Percentiles rank a stretch among this genome's conserved stretches.
Evolutionary conservation across 2,113 vertebrate species (phyloP).

Genomic region (Ranitomeya variabilis): DNA sequence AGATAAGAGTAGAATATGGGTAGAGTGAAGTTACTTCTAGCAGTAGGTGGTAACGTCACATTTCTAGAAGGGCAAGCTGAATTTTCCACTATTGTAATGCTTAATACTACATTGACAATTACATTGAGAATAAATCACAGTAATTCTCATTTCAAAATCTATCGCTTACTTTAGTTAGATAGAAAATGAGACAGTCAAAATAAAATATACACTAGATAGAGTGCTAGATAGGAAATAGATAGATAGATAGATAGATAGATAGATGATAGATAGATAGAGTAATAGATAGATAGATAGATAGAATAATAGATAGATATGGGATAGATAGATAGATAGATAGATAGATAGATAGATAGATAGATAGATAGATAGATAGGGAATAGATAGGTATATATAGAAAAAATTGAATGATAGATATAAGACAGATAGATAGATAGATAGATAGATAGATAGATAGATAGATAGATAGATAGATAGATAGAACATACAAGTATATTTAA

Average conservation of each 20-base stretch:
- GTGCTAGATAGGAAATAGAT: neutral
- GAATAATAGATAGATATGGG: no score
- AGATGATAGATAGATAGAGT: neutral
- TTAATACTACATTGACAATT: neutral
- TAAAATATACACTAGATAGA: no score
- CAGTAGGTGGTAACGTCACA: neutral
- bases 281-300: no score
- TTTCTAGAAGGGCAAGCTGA: neutral
- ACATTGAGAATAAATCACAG: neutral
- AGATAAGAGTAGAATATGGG: constrained; percentile 9
- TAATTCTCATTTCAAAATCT: neutral
- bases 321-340: no score
- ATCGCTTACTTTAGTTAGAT: neutral
- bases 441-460: neutral
- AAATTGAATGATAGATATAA: neutral
- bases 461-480: constrained; percentile 3
- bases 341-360: no score
- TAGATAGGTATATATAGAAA: no score
- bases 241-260: neutral
- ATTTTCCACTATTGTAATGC: neutral
- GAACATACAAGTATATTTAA: neutral
- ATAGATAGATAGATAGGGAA: no score
- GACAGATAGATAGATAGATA: neutral
- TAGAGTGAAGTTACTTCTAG: neutral
- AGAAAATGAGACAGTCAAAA: no score